Evolutionary conservation across 2,888 invertebrate genomes (phyloP).

Genomic region (Scrobipalpa costella): DNA sequence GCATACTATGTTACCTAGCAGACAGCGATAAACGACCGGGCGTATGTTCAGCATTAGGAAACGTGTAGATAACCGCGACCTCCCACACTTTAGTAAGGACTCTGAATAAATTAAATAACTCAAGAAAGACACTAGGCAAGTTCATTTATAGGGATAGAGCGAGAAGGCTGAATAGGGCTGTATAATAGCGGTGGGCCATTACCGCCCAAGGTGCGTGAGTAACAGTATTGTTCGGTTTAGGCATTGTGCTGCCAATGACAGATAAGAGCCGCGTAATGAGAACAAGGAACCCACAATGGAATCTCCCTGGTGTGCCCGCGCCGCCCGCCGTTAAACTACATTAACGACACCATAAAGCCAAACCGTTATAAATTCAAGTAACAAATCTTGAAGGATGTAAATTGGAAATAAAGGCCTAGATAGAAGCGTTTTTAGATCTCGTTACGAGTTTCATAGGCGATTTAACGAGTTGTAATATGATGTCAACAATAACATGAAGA

Average conservation of each 20-base stretch:
- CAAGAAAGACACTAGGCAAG: slow-evolving; percentile 23
- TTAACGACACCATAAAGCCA: slow-evolving; percentile 23
- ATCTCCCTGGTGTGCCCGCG: slow-evolving; percentile 49
- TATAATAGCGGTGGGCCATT: slow-evolving; percentile 42
- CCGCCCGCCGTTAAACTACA: slow-evolving; percentile 25
- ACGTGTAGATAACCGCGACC: slow-evolving; percentile 7
- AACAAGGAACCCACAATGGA: slow-evolving; percentile 60
- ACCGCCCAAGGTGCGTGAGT: slow-evolving; percentile 55
- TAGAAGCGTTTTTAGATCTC: background rate
- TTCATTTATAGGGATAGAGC: slow-evolving; percentile 35
- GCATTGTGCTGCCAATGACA: slow-evolving; percentile 75
- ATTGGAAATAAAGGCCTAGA: slow-evolving; percentile 11
- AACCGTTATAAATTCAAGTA: slow-evolving; percentile 19
- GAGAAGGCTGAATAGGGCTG: slow-evolving; percentile 39
- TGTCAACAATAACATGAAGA: background rate
- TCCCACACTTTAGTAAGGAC: background rate
- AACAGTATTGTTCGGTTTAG: slow-evolving; percentile 61
- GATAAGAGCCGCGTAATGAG: slow-evolving; percentile 71
- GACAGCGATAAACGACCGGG: slow-evolving; percentile 1
- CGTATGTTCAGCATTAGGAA: background rate
- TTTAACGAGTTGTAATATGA: background rate
- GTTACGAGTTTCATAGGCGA: background rate
- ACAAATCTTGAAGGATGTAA: slow-evolving; percentile 20
- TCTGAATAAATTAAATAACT: slow-evolving; percentile 18
- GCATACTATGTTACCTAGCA: background rate